Percentiles rank a stretch among this genome's conserved stretches.
Evolutionary conservation across 2,797 vertebrate genomes (phyloP).

Genomic region (Lepus townsendii): DNA sequence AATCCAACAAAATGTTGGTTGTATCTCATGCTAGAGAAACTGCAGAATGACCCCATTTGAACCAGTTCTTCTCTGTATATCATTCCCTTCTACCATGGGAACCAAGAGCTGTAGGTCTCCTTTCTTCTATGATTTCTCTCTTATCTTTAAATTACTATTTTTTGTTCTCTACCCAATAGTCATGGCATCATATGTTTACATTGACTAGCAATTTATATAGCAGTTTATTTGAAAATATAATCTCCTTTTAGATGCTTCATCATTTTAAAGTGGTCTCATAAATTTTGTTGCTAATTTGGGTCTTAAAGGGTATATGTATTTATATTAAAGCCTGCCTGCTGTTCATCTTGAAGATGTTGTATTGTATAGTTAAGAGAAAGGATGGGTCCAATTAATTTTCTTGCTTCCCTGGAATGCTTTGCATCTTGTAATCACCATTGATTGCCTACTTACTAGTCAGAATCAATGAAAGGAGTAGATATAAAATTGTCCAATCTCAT

Average conservation of each 20-base stretch:
- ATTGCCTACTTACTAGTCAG: constrained; percentile 78
- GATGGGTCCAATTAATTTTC: constrained; percentile 79
- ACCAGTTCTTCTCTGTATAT: neutral
- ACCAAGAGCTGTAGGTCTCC: neutral
- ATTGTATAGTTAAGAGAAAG: constrained; percentile 75
- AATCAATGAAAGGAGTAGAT: constrained; percentile 76
- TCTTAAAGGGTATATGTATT: constrained; percentile 79
- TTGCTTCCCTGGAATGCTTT: constrained; percentile 74
- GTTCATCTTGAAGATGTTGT: constrained; percentile 69
- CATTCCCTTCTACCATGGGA: constrained; percentile 50
- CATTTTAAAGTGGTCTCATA: constrained; percentile 75
- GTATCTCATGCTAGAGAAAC: neutral
- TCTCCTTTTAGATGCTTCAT: constrained; percentile 78
- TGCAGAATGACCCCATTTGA: neutral
- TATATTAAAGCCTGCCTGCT: constrained; percentile 77
- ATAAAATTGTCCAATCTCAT: constrained; percentile 72
- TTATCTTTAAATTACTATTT: constrained; percentile 60
- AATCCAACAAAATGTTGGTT: neutral
- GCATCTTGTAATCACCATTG: constrained; percentile 78
- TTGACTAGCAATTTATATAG: constrained; percentile 68
- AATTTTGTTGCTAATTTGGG: constrained; percentile 79
- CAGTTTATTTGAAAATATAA: constrained; percentile 77
- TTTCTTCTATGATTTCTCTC: constrained; percentile 1
- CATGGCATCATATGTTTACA: constrained; percentile 49
- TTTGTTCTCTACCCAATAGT: constrained; percentile 64